Percentiles rank a stretch among this genome's conserved stretches.
Conservation (phyloP, 1,140 invertebrate genomes). For the Sesamia nonagrioides region DNA sequence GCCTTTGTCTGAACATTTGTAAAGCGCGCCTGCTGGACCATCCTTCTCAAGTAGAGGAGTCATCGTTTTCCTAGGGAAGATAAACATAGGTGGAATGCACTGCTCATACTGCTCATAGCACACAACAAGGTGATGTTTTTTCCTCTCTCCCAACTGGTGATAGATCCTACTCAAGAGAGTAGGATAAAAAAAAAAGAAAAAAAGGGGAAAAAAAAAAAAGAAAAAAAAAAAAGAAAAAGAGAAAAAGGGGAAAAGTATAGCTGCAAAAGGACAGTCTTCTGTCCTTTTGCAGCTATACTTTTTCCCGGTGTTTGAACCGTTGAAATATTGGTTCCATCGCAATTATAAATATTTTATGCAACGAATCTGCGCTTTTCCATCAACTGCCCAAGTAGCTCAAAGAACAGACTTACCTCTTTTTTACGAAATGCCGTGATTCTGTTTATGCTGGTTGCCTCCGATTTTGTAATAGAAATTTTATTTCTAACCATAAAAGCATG, state of each 20-base stretch:
- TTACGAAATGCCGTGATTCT: conserved; percentile 70
- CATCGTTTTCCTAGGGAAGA: conserved; percentile 68
- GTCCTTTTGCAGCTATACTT: conserved; percentile 58
- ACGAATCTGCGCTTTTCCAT: conserved; percentile 63
- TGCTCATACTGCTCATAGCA: conserved; percentile 67
- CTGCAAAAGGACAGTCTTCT: no score
- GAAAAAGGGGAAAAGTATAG: no score
- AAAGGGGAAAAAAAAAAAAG: no score
- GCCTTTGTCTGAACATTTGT: conserved; percentile 57
- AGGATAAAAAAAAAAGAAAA: no score
- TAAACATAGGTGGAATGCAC: conserved; percentile 79
- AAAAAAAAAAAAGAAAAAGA: no score
- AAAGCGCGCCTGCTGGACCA: conserved; percentile 62
- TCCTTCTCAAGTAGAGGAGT: conserved; percentile 62
- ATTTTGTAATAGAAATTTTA: conserved; percentile 64
- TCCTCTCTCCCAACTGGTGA: conserved; percentile 71
- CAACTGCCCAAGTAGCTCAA: conserved; percentile 57
- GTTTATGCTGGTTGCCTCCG: conserved; percentile 64
- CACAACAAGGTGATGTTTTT: conserved; percentile 66
- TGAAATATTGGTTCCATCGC: conserved; percentile 64
- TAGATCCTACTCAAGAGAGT: conserved; percentile 64
- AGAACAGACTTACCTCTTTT: conserved; percentile 64
- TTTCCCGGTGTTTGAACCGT: conserved; percentile 62
- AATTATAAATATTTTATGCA: conserved; percentile 64
- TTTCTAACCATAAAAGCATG: conserved; percentile 60